phyloP scores from a whole-genome alignment of 2,113 vertebrate species.

The Philantomba maxwellii region DNA sequence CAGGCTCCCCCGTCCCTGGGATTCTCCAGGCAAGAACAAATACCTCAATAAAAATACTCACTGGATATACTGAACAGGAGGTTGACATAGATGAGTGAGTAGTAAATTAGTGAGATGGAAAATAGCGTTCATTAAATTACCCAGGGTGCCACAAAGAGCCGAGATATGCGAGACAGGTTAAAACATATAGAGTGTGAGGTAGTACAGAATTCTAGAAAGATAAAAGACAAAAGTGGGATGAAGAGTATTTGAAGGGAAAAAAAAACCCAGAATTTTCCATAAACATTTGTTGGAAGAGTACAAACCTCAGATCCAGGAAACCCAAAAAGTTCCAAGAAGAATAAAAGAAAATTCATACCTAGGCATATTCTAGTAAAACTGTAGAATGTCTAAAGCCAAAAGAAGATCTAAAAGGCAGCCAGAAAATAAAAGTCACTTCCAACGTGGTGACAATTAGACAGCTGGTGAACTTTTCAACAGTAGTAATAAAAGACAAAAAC shows the following conservation, averaged over 20 bases:
- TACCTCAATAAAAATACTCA: not conserved
- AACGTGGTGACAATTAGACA: conserved; percentile 36
- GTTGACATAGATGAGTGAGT: not conserved
- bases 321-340: not conserved
- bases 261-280: not conserved
- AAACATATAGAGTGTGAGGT: not conserved
- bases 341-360: conserved; percentile 20
- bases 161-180: not conserved
- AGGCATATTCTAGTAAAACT: not conserved
- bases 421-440: not conserved
- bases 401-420: not conserved
- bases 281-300: not conserved
- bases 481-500: conserved; percentile 15
- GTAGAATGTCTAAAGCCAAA: not conserved
- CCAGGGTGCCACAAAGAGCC: not conserved
- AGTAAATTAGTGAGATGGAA: conserved; percentile 30
- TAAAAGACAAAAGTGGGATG: not conserved
- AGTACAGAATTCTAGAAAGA: not conserved
- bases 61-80: not conserved
- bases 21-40: too few species aligned
- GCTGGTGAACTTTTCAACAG: not conserved
- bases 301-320: not conserved
- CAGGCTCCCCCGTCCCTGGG: too few species aligned
- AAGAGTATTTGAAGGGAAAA: not conserved
- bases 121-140: conserved; percentile 10